Percentiles rank a stretch among this genome's conserved stretches.
Evolutionary conservation across 2,888 invertebrate genomes (phyloP).

Genomic region (Cataglyphis cursor): DNA sequence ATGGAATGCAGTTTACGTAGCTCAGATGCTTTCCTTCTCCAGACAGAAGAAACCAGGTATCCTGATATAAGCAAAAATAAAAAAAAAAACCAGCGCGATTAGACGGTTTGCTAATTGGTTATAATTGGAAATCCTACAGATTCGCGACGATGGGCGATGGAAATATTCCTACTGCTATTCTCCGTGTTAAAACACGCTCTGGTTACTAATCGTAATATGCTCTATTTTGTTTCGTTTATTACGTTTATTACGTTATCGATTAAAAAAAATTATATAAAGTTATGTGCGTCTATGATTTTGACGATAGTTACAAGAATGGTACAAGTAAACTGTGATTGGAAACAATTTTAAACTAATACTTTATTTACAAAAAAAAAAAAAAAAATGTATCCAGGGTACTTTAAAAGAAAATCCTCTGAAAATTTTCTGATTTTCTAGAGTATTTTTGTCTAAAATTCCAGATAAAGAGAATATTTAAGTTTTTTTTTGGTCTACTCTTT

Average conservation of each 20-base stretch:
- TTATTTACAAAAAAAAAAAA: background rate
- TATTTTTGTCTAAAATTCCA: too few relatives aligned
- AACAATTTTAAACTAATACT: constrained; percentile 9
- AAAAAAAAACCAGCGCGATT: constrained; percentile 13
- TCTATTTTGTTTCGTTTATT: constrained; percentile 1
- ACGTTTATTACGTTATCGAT: background rate
- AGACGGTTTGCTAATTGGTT: constrained; percentile 21
- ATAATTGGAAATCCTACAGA: background rate
- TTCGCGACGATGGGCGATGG: background rate
- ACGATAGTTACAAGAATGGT: background rate
- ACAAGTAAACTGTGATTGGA: background rate
- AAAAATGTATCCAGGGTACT: background rate
- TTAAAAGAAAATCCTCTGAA: background rate
- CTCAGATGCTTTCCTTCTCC: constrained; percentile 4
- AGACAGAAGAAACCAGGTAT: background rate
- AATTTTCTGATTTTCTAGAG: too few relatives aligned
- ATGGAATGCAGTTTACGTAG: constrained; percentile 50
- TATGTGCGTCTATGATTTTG: background rate
- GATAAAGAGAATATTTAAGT: too few relatives aligned
- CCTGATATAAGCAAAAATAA: background rate
- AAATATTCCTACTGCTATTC: background rate
- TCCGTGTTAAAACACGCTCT: background rate
- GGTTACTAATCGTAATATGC: constrained; percentile 5
- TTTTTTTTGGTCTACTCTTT: too few relatives aligned
- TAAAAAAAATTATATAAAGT: background rate